phyloP scores from a whole-genome alignment of 2,797 vertebrate genomes.

The Lacerta viridis region DNA sequence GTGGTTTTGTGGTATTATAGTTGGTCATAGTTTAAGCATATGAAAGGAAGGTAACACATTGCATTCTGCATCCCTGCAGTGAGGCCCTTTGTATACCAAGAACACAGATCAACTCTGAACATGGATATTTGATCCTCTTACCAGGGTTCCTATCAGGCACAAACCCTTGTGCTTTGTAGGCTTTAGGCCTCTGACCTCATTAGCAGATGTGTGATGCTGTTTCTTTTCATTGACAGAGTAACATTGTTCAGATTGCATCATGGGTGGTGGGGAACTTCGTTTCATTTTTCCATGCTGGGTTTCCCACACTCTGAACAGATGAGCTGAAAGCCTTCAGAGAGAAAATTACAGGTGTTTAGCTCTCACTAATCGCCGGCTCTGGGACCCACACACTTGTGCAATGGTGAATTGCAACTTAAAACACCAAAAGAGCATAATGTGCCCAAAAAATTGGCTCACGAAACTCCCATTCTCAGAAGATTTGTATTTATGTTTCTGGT shows the following conservation, averaged over 20 bases:
- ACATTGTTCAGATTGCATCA: background rate
- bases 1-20: constrained; percentile 14
- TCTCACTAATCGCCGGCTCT: background rate
- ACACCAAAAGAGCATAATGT: background rate
- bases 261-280: background rate
- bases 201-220: background rate
- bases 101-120: constrained; percentile 25
- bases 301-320: background rate
- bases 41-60: background rate
- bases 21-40: constrained; percentile 12
- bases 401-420: background rate
- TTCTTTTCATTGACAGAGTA: background rate
- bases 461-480: background rate
- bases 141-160: background rate
- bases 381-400: background rate
- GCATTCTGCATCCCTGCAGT: background rate
- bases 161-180: background rate
- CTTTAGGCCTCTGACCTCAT: background rate
- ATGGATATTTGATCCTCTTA: background rate
- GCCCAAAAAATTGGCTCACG: background rate
- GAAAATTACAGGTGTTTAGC: background rate
- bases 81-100: constrained; percentile 31
- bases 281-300: background rate
- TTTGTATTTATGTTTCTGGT: background rate
- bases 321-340: background rate